Base-by-base conservation (phyloP, 1,140 invertebrate species). In the Episyrphus balteatus region DNA sequence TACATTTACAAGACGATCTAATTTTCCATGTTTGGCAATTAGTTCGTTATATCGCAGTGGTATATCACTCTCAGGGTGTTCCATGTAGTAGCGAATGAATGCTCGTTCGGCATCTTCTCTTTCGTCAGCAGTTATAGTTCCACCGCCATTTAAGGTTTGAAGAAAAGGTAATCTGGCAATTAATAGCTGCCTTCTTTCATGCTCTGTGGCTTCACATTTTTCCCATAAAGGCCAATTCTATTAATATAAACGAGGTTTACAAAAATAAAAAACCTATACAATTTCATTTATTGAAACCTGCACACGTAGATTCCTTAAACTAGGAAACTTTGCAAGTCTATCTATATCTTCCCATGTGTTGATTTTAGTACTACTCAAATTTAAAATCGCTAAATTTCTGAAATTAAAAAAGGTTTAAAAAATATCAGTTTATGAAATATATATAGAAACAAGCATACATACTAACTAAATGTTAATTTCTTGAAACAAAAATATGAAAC, bases 1-100 rank as follows among this genome's bases (percentile, higher is more conserved):
- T 21, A 94, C 81, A 53, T 88, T 83, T 33, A 90, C 86, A 54
- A 92, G 71, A 5, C 88, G 88, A 70, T 90, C 84, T 42, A 93
- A 73, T 69, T 89, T 84, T 46, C 90, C 90, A 62, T 92, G 88
- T 52, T 88, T 80, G 26, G 75, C 75, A 31, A 88, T 75, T 32
- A 92, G 70, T 67, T 91, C 87, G 57, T 76, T 78, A 62, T 91
- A 92, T 55, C 88, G 82, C 54, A 82, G 78, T 12, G 86, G 86
- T 17, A 83, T 72, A 53, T 88, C 84, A 32, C 75, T 76, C 73
- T 87, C 84, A 19, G 84, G 80, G 58, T 85, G 86, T 61, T 91
- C 84, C 83, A 92, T 87, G 66, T 88, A 92, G 62, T 89, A 85
- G 42, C 92, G 75, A 52, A 96, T 89, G 70, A 94, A 95, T 54